These are phyloP conservation scores for Adineta ricciae DNA, from an alignment of 2,888 invertebrate genomes.

Conservation along the genomic window DNA sequence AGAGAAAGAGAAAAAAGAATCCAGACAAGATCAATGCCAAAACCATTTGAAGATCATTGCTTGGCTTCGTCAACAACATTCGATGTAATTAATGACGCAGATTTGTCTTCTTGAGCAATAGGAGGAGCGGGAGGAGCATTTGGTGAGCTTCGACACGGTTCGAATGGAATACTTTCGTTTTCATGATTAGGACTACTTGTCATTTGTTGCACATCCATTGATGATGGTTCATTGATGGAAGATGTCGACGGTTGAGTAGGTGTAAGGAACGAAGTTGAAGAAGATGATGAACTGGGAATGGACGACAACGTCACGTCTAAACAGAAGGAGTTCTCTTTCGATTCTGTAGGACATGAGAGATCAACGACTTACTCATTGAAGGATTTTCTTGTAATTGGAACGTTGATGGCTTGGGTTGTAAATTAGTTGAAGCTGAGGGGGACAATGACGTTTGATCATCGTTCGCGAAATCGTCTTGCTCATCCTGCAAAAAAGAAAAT, in stretches of 20 bases:
- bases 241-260: background rate
- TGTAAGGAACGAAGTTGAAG: background rate
- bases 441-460: background rate
- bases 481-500: background rate
- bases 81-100: background rate
- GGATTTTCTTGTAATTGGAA: background rate
- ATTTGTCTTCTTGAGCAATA: background rate
- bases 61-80: background rate
- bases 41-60: background rate
- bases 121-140: background rate
- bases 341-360: too few species aligned
- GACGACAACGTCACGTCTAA: background rate
- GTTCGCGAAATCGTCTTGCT: background rate
- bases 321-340: too few species aligned
- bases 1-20: background rate
- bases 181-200: background rate
- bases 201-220: background rate
- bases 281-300: background rate
- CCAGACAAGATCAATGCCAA: background rate
- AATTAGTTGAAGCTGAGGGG: background rate
- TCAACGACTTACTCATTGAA: background rate
- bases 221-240: background rate
- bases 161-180: background rate
- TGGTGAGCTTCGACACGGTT: background rate
- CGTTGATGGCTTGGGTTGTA: background rate